Conservation (phyloP, 2,797 vertebrate species). For the Falco columbarius region DNA sequence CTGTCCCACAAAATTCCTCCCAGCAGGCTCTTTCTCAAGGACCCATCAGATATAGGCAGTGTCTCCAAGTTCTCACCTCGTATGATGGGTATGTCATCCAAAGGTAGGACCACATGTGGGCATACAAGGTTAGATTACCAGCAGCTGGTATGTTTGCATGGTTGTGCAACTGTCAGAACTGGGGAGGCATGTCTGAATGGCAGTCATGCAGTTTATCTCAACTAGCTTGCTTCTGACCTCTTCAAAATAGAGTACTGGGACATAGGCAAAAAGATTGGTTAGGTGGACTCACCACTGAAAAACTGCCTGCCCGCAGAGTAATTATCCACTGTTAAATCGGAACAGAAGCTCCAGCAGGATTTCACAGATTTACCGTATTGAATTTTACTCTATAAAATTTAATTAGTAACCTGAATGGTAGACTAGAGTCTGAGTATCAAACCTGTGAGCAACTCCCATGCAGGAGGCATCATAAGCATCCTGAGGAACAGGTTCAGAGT, state of each 20-base stretch:
- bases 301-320: neutral
- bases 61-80: neutral
- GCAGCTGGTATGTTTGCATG: neutral
- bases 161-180: neutral
- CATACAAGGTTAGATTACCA: neutral
- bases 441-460: neutral
- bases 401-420: neutral
- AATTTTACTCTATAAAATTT: neutral
- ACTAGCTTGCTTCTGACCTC: neutral
- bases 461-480: neutral
- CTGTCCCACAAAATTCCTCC: neutral
- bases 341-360: neutral
- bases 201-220: neutral
- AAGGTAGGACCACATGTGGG: accelerated
- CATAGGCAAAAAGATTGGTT: neutral
- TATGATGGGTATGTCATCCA: accelerated
- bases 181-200: neutral
- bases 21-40: neutral
- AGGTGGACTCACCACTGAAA: neutral
- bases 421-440: neutral
- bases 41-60: neutral
- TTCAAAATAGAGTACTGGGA: neutral
- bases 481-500: neutral
- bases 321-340: neutral
- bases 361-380: neutral